These are phyloP conservation scores for Drosophila eohydei DNA, from an alignment of 2,888 invertebrate species.

Conservation along the genomic window DNA sequence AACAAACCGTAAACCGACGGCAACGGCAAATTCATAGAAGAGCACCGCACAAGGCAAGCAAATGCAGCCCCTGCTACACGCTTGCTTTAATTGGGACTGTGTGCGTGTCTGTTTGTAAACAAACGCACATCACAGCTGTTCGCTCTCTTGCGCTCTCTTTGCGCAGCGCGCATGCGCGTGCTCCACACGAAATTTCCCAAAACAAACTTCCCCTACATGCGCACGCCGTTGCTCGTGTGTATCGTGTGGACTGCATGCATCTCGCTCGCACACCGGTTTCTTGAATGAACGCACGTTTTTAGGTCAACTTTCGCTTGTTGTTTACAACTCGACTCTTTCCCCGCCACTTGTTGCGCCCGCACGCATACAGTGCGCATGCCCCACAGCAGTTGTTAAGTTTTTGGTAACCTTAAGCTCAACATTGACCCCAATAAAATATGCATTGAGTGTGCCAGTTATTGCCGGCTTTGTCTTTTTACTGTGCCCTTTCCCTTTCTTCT, in stretches of 20 bases:
- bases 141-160: constrained; percentile 35
- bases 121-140: constrained; percentile 46
- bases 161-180: constrained; percentile 60
- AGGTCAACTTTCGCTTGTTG: constrained; percentile 64
- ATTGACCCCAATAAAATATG: constrained; percentile 67
- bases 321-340: constrained; percentile 22
- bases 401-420: constrained; percentile 57
- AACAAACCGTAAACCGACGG: constrained; percentile 63
- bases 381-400: constrained; percentile 11
- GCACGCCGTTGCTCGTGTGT: constrained; percentile 49
- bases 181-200: constrained; percentile 77
- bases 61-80: constrained; percentile 7
- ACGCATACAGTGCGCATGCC: constrained; percentile 52
- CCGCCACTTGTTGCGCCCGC: constrained; percentile 62
- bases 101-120: constrained; percentile 48
- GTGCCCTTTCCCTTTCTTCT: constrained; percentile 6
- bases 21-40: constrained; percentile 20
- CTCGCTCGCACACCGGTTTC: constrained; percentile 58
- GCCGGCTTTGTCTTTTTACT: constrained; percentile 20
- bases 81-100: constrained; percentile 25
- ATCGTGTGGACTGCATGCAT: constrained; percentile 46
- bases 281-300: constrained; percentile 77
- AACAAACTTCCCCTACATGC: constrained; percentile 81
- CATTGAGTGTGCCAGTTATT: constrained; percentile 37
- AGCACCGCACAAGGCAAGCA: constrained; percentile 34